These are phyloP conservation scores for Chrysemys picta DNA, from an alignment of 2,113 vertebrate species.

Conservation along the genomic window DNA sequence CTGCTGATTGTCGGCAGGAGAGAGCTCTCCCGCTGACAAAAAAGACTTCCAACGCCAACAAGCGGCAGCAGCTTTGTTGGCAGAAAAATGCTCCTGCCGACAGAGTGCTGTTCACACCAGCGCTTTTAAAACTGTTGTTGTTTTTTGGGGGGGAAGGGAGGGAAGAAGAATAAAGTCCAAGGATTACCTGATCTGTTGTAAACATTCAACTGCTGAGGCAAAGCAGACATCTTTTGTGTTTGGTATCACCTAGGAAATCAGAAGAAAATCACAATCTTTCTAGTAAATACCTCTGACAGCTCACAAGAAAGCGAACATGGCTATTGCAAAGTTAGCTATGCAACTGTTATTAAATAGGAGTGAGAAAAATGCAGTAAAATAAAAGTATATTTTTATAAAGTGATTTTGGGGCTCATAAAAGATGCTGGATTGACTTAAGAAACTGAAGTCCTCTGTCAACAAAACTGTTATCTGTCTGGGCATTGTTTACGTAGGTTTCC, in stretches of 20 bases:
- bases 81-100: too few relatives aligned
- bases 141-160: too few relatives aligned
- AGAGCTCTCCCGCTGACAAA: too few relatives aligned
- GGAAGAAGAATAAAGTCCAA: background rate
- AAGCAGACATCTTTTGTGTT: constrained; percentile 94
- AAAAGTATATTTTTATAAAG: background rate
- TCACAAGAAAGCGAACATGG: background rate
- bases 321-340: background rate
- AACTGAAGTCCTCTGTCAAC: background rate
- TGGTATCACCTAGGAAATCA: constrained; percentile 84
- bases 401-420: background rate
- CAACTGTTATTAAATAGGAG: background rate
- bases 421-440: background rate
- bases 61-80: too few relatives aligned
- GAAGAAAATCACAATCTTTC: background rate
- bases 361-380: background rate
- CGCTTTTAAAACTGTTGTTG: too few relatives aligned
- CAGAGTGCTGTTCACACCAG: too few relatives aligned
- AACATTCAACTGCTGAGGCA: constrained; percentile 92
- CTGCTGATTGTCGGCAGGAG: too few relatives aligned
- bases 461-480: background rate
- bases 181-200: constrained; percentile 97
- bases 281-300: background rate
- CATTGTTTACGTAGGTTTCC: background rate
- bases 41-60: too few relatives aligned